Conservation (phyloP, 2,113 vertebrate species). For the Rhombomys opimus region DNA sequence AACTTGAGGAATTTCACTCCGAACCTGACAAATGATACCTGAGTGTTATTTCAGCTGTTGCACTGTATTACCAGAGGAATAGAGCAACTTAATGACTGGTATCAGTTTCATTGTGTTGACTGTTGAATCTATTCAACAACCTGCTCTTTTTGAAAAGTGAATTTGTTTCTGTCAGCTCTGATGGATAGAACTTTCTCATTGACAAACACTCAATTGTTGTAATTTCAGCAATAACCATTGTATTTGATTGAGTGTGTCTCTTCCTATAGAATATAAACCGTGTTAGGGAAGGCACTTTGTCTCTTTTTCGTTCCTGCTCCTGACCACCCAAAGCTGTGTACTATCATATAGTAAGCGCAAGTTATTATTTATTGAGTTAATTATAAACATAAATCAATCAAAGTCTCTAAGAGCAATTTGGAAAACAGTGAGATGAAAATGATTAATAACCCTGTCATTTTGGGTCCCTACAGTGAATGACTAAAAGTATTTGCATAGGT, state of each 20-base stretch:
- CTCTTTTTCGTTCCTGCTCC: not conserved
- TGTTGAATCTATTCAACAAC: conserved; percentile 14
- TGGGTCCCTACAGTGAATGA: not conserved
- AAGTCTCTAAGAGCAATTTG: not conserved
- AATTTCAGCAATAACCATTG: not conserved
- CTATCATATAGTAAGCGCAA: not conserved
- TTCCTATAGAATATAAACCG: not conserved
- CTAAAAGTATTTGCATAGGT: not conserved
- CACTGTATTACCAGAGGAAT: not conserved
- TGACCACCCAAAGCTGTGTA: not conserved
- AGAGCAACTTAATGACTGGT: conserved; percentile 12
- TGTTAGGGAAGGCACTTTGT: not conserved
- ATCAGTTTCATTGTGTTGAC: conserved; percentile 12
- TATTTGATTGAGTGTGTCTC: not conserved
- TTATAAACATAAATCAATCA: not conserved
- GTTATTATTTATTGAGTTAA: not conserved
- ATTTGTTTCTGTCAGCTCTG: conserved; percentile 22
- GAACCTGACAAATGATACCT: not conserved
- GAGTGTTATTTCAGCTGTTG: not conserved
- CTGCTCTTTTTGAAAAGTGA: conserved; percentile 41
- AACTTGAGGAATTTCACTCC: conserved; percentile 19
- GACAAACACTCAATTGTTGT: conserved; percentile 50
- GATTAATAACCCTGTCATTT: not conserved
- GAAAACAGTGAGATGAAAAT: not conserved
- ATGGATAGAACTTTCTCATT: not conserved